Percentiles rank a stretch among this genome's conserved stretches.
phyloP scores from a whole-genome alignment of 2,888 invertebrate genomes.

The Pasiphila rectangulata region DNA sequence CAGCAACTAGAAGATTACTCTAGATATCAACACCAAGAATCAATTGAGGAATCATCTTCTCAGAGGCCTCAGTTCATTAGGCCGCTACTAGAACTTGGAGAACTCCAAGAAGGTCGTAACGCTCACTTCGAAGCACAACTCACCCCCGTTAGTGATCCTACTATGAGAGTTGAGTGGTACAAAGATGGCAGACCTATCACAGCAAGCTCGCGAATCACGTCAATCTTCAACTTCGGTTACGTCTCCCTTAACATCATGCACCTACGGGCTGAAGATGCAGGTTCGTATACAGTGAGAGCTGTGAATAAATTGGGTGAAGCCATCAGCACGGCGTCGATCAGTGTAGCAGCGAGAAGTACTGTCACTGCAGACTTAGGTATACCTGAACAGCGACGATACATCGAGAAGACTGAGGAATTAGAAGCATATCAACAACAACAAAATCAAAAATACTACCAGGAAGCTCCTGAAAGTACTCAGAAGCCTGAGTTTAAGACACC shows the following conservation, averaged over 20 bases:
- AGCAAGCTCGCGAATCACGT: conserved; percentile 97
- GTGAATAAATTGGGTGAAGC: conserved; percentile 95
- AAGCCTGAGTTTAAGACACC: conserved; percentile 94
- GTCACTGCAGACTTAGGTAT: conserved; percentile 93
- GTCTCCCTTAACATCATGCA: conserved; percentile 99
- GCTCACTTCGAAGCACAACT: conserved; percentile 96
- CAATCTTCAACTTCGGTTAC: conserved; percentile 99
- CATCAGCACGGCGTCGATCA: conserved; percentile 89
- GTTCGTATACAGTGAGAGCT: conserved; percentile 95
- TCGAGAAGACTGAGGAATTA: conserved; percentile 94
- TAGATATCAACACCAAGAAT: conserved; percentile 91
- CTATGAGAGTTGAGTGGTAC: conserved; percentile 97
- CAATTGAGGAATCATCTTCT: conserved; percentile 88
- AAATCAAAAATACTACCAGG: conserved; percentile 89
- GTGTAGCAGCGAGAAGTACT: conserved; percentile 88
- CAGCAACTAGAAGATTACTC: conserved; percentile 95
- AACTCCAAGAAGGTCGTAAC: conserved; percentile 93
- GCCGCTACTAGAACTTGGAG: conserved; percentile 91
- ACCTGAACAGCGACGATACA: conserved; percentile 94
- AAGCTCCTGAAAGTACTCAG: conserved; percentile 88
- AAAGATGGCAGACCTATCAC: conserved; percentile 97
- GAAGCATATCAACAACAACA: conserved; percentile 93
- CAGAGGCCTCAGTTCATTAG: conserved; percentile 94
- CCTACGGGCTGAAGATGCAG: conserved; percentile 98
- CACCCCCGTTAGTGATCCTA: conserved; percentile 94